Evolutionary conservation across 37 sponge, comb jelly and placozoan genomes (phyloP).

Genomic region (Beroe ovata): DNA sequence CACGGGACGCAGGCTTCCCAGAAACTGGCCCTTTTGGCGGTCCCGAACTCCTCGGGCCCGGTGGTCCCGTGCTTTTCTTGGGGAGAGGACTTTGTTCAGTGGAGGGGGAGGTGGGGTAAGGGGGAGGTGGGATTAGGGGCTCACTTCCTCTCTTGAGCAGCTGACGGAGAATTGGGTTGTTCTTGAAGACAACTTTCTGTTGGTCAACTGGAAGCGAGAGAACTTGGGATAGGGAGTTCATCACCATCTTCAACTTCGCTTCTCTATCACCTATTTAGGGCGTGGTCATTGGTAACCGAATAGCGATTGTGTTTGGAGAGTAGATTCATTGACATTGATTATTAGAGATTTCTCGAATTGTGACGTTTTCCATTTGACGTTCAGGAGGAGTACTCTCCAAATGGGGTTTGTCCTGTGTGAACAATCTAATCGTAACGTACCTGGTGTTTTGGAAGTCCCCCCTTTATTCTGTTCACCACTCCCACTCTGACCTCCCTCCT

Average conservation of each 20-base stretch:
- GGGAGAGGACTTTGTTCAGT: neutral
- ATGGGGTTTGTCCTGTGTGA: too few species aligned
- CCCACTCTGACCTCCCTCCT: too few species aligned
- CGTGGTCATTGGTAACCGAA: too few species aligned
- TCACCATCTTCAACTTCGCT: constrained; percentile 62
- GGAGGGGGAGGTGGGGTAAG: neutral
- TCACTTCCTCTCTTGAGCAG: neutral
- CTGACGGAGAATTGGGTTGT: constrained; percentile 53
- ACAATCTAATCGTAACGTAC: too few species aligned
- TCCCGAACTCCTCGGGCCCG: neutral
- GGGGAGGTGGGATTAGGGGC: neutral
- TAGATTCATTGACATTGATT: too few species aligned
- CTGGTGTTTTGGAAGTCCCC: too few species aligned
- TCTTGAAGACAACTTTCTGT: constrained; percentile 57
- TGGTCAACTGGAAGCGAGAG: constrained; percentile 40
- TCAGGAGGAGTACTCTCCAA: too few species aligned
- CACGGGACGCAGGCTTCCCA: neutral
- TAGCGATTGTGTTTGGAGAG: too few species aligned
- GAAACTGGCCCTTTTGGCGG: neutral
- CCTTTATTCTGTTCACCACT: too few species aligned
- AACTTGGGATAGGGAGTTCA: constrained; percentile 57
- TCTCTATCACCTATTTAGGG: constrained; percentile 29
- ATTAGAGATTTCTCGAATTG: too few species aligned
- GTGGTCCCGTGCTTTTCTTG: constrained; percentile 46
- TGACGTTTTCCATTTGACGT: too few species aligned